Evolutionary conservation across 2,113 vertebrate genomes (phyloP).

Genomic region (Bagarius yarrelli): DNA sequence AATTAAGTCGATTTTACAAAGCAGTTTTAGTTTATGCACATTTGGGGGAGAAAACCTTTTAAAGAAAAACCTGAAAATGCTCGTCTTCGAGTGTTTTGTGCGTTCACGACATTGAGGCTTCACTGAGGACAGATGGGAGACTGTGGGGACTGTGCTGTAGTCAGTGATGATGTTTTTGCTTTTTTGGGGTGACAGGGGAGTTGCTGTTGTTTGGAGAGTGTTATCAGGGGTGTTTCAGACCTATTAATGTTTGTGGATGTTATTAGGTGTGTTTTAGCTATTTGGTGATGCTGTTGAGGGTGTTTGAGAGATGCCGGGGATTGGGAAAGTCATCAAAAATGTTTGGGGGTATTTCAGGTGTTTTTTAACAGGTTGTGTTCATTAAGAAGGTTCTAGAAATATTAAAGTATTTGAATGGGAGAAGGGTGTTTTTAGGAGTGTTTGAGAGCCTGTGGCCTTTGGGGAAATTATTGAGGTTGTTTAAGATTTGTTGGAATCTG

Average conservation of each 20-base stretch:
- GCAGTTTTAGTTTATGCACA: too few species aligned
- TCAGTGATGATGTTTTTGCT: not conserved
- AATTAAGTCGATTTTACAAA: too few species aligned
- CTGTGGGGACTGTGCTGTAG: not conserved
- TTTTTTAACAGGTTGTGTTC: too few species aligned
- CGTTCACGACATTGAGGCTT: not conserved
- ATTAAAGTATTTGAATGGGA: not conserved
- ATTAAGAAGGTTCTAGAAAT: too few species aligned
- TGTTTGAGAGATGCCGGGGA: not conserved
- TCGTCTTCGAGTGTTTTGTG: not conserved
- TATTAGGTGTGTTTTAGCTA: not conserved
- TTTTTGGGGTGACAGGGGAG: not conserved
- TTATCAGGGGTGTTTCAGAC: not conserved
- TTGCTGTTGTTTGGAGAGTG: not conserved
- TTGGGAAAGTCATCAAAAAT: too few species aligned
- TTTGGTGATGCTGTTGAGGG: not conserved
- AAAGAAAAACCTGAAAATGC: not conserved
- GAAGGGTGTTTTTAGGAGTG: too few species aligned
- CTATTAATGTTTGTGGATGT: not conserved
- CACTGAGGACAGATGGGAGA: not conserved
- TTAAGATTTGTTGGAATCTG: not conserved
- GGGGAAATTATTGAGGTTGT: not conserved
- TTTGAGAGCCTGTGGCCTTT: not conserved
- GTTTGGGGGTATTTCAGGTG: too few species aligned
- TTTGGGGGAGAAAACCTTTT: too few species aligned